Percentiles rank a stretch among this genome's conserved stretches.
Evolutionary conservation across 53 echinoderm and acorn worm species (phyloP).

Genomic region (Patiria pectinifera): DNA sequence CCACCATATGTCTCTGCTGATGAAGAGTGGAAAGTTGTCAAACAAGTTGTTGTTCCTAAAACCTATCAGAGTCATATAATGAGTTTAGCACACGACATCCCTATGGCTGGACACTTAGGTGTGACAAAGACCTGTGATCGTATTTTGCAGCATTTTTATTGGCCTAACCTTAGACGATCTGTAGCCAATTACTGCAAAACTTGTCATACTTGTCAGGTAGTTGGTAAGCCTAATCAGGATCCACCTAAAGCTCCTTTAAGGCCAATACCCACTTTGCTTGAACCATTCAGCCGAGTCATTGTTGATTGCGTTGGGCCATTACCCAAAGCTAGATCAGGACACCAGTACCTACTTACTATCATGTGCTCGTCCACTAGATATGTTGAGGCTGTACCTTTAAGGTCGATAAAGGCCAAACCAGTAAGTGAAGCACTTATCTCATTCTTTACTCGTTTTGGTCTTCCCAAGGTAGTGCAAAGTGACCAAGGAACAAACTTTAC

Average conservation of each 20-base stretch:
- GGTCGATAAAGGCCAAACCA: constrained; percentile 66
- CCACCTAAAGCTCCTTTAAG: constrained; percentile 63
- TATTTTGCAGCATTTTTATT: constrained; percentile 73
- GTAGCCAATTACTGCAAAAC: constrained; percentile 37
- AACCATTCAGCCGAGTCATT: constrained; percentile 77
- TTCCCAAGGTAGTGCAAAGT: constrained; percentile 70
- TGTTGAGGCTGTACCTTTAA: constrained; percentile 73
- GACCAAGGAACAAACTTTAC: constrained; percentile 76
- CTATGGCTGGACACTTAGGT: constrained; percentile 76
- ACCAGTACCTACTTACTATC: constrained; percentile 75
- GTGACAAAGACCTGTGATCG: constrained; percentile 65
- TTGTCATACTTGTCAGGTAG: constrained; percentile 49
- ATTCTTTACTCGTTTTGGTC: constrained; percentile 74
- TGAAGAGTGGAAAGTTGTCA: constrained; percentile 66
- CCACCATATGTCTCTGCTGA: constrained; percentile 72
- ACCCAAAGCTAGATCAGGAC: constrained; percentile 68
- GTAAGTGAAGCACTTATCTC: constrained; percentile 66
- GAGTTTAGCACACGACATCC: constrained; percentile 60
- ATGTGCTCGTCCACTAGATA: constrained; percentile 78
- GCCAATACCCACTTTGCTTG: constrained; percentile 75
- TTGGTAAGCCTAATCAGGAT: constrained; percentile 72
- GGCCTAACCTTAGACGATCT: constrained; percentile 56
- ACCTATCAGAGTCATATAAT: constrained; percentile 63
- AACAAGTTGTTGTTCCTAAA: constrained; percentile 77
- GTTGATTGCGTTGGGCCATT: constrained; percentile 83